Percentiles rank a stretch among this genome's conserved stretches.
Conservation (phyloP, 2,113 vertebrate genomes). For the Lamprotornis superbus region DNA sequence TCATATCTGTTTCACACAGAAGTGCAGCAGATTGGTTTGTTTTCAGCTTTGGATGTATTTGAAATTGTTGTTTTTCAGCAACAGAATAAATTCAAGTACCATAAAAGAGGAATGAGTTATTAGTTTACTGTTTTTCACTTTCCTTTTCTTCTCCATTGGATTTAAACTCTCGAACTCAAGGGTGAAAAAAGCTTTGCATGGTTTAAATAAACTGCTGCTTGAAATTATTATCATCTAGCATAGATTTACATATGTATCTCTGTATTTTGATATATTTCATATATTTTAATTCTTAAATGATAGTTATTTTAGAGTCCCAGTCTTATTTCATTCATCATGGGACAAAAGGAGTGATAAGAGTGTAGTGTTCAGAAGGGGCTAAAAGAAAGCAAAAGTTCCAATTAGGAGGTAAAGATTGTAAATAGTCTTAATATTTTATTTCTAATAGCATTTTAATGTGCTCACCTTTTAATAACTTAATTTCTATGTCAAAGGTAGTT, state of each 20-base stretch:
- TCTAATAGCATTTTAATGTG: constrained; percentile 3
- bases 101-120: not conserved
- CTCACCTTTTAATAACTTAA: not conserved
- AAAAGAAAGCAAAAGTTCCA: constrained; percentile 33
- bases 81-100: not conserved
- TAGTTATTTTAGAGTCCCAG: not conserved
- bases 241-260: not conserved
- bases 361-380: constrained; percentile 41
- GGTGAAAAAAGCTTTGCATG: not conserved
- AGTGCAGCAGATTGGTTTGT: not conserved
- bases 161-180: not conserved
- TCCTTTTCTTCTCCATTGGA: not conserved
- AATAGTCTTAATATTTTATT: constrained; percentile 51
- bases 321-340: constrained; percentile 71
- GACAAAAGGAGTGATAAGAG: constrained; percentile 72
- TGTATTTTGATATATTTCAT: not conserved
- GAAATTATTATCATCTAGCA: not conserved
- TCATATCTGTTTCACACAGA: not conserved
- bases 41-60: not conserved
- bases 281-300: accelerated
- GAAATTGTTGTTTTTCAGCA: not conserved
- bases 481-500: not conserved
- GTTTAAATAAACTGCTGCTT: not conserved
- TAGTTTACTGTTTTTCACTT: not conserved
- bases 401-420: constrained; percentile 24